A percentile compares a stretch with the other conserved stretches of the same genome.
phyloP scores from a whole-genome alignment of 2,888 invertebrate species.

The Agrotis ipsilon region DNA sequence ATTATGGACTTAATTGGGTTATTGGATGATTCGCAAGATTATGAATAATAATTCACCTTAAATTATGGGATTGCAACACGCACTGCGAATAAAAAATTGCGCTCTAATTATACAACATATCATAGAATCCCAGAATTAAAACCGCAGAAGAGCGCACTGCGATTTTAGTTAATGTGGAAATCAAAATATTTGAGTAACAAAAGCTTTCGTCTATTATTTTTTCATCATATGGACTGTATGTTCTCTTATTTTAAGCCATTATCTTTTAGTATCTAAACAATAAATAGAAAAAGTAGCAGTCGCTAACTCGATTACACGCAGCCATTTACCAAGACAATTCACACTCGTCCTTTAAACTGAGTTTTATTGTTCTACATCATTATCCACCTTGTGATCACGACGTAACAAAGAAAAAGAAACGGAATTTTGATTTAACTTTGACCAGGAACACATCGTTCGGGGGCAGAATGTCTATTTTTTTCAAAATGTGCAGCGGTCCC shows the following conservation, averaged over 20 bases:
- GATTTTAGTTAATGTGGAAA: no score
- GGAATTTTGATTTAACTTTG: neutral
- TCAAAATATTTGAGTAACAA: neutral
- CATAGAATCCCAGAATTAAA: no score
- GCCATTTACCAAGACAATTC: conserved; percentile 45
- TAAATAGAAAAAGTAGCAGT: neutral
- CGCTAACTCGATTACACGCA: conserved; percentile 49
- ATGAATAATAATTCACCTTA: no score
- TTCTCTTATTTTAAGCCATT: neutral
- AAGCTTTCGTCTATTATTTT: neutral
- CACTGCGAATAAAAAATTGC: no score
- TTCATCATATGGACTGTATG: no score
- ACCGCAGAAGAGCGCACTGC: no score
- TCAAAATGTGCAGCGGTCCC: no score
- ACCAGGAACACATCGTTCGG: neutral
- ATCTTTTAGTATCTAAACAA: neutral
- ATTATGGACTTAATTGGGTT: no score
- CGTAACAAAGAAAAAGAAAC: neutral
- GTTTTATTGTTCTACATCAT: conserved; percentile 41
- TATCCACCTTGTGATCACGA: conserved; percentile 29
- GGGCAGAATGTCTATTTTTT: no score
- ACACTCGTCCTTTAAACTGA: conserved; percentile 51
- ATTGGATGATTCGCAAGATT: no score
- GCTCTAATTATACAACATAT: no score
- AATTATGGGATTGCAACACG: no score